Base-by-base conservation (phyloP, 92 coral and sea anemone genomes). In the Porites cylindrica region DNA sequence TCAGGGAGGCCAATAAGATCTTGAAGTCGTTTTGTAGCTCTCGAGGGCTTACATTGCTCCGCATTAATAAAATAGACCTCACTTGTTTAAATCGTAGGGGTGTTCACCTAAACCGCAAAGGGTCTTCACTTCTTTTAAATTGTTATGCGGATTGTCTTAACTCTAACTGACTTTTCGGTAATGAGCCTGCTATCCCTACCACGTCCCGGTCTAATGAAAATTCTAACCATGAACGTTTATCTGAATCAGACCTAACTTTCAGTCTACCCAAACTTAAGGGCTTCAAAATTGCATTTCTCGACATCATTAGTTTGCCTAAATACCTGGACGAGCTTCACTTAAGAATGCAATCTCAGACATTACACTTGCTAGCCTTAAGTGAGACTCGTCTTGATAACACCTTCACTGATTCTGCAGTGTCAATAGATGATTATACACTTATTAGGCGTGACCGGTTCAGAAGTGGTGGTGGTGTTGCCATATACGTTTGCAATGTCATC, bases 381-480 rank as follows among this genome's bases (percentile, higher is more conserved):
- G 82, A 81, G 19, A 88, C 91, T 82, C 91, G 87, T 66, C 91
- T 88, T 26, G 91, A 88, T 78, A 88, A 81, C 59, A 81, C 91
- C 64, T 18, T 88, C 43, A 82, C 51, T 81, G 91, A 88, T 64
- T 80, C 86, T 75, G 78, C 67, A 82, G 67, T 82, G 71, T 64
- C 88, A 23, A 77, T 82, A 72, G 84, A 82, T 10, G 88, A 88
- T 20, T 88, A 82, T 59, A 47, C 88, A 67, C 77, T 88, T 61
- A 60, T 88, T 52, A 82, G 91, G 88, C 84, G 81, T 73, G 68
- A 76, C 74, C 68, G 69, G 8, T 79, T 23, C 60, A 86, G 90
- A 79, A 47, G 73, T 19, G 87, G 82, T 16, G 87, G 91, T 51
- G 91, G 87, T 47, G 82, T 82, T 21, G 80, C 81, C 52, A 53